Evolutionary conservation across 2,113 vertebrate species (phyloP), one percentile per base, ranked within the genome.

Genomic region (Ahaetulla prasina): DNA sequence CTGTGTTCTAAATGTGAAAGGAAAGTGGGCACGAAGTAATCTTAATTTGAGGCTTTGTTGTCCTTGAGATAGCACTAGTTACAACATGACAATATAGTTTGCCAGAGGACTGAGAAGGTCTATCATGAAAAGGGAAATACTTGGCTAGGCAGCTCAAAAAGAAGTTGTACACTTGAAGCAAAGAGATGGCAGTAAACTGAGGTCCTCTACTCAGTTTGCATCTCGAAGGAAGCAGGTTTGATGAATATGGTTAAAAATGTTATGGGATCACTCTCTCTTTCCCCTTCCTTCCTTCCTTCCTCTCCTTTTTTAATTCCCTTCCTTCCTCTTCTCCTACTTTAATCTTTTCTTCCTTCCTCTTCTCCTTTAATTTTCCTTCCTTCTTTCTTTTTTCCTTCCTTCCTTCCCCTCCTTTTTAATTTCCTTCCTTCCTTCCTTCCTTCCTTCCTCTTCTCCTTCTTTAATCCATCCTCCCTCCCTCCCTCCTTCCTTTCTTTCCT

Each of bases 51-150:
- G 63, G 30, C 88, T 96, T 93, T 92, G 39, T 89, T 93, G 91
- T 94, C 92, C 87, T 94, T 8, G 3, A 91, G 30, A 12, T 63
- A 90, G 14, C 60, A n/a, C 45, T 60, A 30, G 52, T 89, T 39
- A 6, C 14, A 94, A 68, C 63, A 18, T 92, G 84, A 47, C 27
- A 47, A n/a, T 86, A 87, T 91, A 91, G 10, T 27, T 12, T 39
- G 45, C 63, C 89, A 92, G 93, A 50, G 30, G n/a, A 14, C 54
- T 93, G 90, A 43, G 74, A 93, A 87, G 84, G 94, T 85, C 93
- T 89, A 55, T 49, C 90, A 94, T 94, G 55, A 90, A 45, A 95
- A 93, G 35, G 45, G 30, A 54, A 43, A 88, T 49, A 18, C 89
- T 92, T 94, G 91, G 85, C 93, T 93, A 89, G 23, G 22, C 27